Percentiles rank a stretch among this genome's conserved stretches.
These are phyloP conservation scores for Chascanopsetta lugubris DNA, from an alignment of 2,113 vertebrate genomes.

Conservation along the genomic window DNA sequence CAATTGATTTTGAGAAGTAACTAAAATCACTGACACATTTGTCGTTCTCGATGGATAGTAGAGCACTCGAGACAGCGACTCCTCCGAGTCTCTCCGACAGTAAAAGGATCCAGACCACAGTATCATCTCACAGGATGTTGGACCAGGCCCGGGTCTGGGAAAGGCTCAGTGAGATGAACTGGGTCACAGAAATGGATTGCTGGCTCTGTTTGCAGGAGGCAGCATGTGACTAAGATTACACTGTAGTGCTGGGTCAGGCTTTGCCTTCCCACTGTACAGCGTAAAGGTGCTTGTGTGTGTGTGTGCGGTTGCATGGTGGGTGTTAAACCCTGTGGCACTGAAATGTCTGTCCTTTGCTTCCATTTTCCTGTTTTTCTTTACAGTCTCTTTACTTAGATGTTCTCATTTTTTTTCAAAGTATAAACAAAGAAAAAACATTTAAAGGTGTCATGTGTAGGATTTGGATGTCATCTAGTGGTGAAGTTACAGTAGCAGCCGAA, in stretches of 20 bases:
- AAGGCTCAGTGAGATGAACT: conserved; percentile 37
- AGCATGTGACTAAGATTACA: conserved; percentile 73
- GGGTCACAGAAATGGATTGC: conserved; percentile 48
- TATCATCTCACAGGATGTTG: conserved; percentile 30
- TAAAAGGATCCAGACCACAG: conserved; percentile 6
- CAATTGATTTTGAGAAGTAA: no score
- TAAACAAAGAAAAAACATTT: no score
- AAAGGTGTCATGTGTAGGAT: no score
- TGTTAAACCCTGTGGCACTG: background rate
- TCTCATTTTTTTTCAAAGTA: no score
- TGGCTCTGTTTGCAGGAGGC: conserved; percentile 49
- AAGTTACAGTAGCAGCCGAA: no score
- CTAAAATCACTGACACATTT: no score
- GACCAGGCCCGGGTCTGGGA: conserved; percentile 13
- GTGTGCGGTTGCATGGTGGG: background rate
- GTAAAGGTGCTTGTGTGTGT: conserved; percentile 33
- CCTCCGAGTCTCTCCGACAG: background rate
- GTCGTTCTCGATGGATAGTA: background rate
- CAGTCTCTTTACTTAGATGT: background rate
- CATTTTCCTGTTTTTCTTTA: background rate
- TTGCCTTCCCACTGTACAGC: conserved; percentile 41
- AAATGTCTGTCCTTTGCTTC: background rate
- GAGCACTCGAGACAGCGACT: background rate
- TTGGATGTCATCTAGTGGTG: no score
- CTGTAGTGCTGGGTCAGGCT: conserved; percentile 50